phyloP scores from a whole-genome alignment of 2,888 invertebrate genomes.

The Sepiola atlantica region DNA sequence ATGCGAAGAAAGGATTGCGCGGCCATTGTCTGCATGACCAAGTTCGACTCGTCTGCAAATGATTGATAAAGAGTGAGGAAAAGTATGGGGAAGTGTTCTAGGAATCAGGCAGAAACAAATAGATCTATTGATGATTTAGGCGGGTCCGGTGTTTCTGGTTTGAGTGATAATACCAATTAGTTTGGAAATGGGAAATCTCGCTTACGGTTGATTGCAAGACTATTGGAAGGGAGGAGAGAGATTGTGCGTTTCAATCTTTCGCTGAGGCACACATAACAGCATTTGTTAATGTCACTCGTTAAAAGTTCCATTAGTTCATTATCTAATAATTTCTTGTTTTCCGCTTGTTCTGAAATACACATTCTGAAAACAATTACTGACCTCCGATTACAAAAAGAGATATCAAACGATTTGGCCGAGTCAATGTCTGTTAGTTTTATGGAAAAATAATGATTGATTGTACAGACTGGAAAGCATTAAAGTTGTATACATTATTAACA shows the following conservation, averaged over 20 bases:
- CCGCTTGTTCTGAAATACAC: not conserved
- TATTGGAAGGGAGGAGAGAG: not conserved
- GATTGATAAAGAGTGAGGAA: conserved; percentile 16
- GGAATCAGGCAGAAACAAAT: not conserved
- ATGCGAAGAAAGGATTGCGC: not conserved
- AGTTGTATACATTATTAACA: not conserved
- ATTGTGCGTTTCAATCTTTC: not conserved
- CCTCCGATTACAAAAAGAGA: not conserved
- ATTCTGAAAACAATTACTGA: not conserved
- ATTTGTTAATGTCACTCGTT: not conserved
- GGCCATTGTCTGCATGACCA: not conserved
- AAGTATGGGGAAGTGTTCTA: not conserved
- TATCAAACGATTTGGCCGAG: not conserved
- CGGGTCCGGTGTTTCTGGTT: not conserved
- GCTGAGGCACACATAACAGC: not conserved
- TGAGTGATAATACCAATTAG: not conserved
- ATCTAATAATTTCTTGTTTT: not conserved
- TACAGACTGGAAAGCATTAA: not conserved
- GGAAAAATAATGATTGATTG: not conserved
- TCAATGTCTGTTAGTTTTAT: not conserved
- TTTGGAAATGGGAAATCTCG: not conserved
- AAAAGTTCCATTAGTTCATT: not conserved
- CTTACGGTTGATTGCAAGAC: not conserved
- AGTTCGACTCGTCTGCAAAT: not conserved
- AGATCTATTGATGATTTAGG: not conserved